Base-by-base conservation (phyloP, 1,140 invertebrate species). In the Drosophila miranda region DNA sequence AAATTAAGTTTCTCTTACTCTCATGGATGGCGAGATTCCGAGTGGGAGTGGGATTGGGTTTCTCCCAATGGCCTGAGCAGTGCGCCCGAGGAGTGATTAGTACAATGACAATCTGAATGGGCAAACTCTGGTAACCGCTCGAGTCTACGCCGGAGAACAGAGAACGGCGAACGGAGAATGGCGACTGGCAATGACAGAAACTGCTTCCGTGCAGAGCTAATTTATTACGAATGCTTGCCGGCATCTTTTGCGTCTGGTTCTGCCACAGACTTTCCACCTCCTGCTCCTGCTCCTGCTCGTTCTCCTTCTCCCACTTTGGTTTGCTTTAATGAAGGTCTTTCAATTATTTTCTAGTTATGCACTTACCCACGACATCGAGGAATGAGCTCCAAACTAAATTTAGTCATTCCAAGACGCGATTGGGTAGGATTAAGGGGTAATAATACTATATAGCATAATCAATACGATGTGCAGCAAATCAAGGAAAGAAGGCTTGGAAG, bases 1-100 rank as follows among this genome's bases (percentile, higher is more conserved):
- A 86, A 84, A 84, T 84, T 81, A 84, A 84, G 81, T 77, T 84
- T 61, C 69, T 67, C 60, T 43, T 70, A 53, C 81, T 67, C 49
- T 69, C 42, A 38, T 59, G 30, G 49, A 68, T 60, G 57, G 55
- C 45, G 23, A 73, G 11, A 30, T 0, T 30, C 7, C 2, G n/a
- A 50, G 34, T 52, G 46, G 48, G 55, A 73, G 30, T 44, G 49
- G 23, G 34, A 30, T 3, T 38, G 34, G 34, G 11, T 13, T 13
- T 1, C 34, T 38, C 11, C 34, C 34, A 38, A 38, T 38, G 34
- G 34, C 34, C 34, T 38, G 34, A 38, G 34, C 3, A 38, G 34
- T n/a, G 38, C 38, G 42, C 28, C 55, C 13, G 45, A 21, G 69
- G 69, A 74, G 70, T 74, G 70, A 74, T 74, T 74, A 74, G 70